phyloP scores from a whole-genome alignment of 2,888 invertebrate genomes.

The Chloromyia formosa region DNA sequence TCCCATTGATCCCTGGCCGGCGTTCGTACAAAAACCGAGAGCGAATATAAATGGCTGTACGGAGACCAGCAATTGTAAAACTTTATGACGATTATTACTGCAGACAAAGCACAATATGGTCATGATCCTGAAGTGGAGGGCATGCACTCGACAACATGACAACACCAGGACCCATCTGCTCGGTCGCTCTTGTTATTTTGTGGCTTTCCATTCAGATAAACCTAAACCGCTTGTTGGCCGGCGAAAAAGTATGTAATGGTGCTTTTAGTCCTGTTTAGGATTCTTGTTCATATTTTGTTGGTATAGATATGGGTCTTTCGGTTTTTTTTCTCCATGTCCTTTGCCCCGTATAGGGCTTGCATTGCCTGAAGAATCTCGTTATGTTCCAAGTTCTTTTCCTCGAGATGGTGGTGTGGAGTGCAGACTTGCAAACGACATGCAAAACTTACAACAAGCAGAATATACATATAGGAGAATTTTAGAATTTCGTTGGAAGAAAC shows the following conservation, averaged over 20 bases:
- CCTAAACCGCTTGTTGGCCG: constrained; percentile 37
- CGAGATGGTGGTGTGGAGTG: neutral
- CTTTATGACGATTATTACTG: constrained; percentile 42
- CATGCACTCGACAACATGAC: constrained; percentile 40
- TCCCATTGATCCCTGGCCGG: neutral
- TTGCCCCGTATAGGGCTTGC: constrained; percentile 8
- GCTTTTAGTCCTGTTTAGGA: constrained; percentile 31
- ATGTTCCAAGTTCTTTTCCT: constrained; percentile 12
- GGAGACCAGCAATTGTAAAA: constrained; percentile 33
- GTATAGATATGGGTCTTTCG: too few relatives aligned
- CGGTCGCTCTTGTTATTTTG: constrained; percentile 25
- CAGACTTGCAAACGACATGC: neutral
- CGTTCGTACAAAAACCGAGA: constrained; percentile 25
- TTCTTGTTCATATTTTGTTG: neutral
- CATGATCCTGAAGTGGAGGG: constrained; percentile 25
- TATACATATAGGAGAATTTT: neutral
- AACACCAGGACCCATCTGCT: constrained; percentile 36
- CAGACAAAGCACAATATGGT: constrained; percentile 29
- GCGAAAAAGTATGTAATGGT: constrained; percentile 28
- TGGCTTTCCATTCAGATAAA: constrained; percentile 37
- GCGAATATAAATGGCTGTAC: constrained; percentile 29
- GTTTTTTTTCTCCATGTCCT: neutral
- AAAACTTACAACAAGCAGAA: neutral
- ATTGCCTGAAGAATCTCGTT: constrained; percentile 30
- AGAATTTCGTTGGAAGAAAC: constrained; percentile 20